phyloP scores from a whole-genome alignment of 2,888 invertebrate genomes.

The Bellardia bayeri region DNA sequence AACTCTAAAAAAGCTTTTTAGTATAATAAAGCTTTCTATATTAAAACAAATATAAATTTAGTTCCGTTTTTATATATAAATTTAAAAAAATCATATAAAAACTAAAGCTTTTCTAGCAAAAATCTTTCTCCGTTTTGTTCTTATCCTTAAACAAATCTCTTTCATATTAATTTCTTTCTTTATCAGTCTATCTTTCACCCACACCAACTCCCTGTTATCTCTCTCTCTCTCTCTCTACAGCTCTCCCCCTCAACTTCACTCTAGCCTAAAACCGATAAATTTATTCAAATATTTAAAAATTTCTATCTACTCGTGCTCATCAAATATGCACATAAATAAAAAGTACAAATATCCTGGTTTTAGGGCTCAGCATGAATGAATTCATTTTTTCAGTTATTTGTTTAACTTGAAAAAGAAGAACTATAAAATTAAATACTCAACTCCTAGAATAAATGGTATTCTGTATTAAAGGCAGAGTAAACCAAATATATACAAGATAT shows the following conservation, averaged over 20 bases:
- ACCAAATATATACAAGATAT: neutral
- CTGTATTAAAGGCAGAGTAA: neutral
- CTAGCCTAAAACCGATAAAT: neutral
- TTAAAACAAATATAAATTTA: too few relatives aligned
- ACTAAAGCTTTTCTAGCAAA: too few relatives aligned
- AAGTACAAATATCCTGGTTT: conserved; percentile 49
- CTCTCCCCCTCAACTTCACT: neutral
- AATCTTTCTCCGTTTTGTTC: too few relatives aligned
- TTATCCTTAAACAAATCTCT: too few relatives aligned
- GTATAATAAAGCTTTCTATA: too few relatives aligned
- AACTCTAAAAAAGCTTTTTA: too few relatives aligned
- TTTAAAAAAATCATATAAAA: too few relatives aligned
- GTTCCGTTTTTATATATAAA: too few relatives aligned
- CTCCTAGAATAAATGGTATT: neutral
- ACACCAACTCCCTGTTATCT: neutral
- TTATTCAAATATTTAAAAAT: conserved; percentile 47
- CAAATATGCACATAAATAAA: conserved; percentile 48
- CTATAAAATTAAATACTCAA: neutral
- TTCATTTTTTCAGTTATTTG: conserved; percentile 46
- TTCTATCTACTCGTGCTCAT: conserved; percentile 37
- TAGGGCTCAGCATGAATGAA: conserved; percentile 42
- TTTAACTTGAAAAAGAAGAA: conserved; percentile 13
- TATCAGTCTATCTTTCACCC: neutral
- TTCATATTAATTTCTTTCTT: too few relatives aligned
- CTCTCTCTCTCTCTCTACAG: neutral